Conservation (phyloP, 2,797 vertebrate genomes). For the Sebastolobus altivelis region DNA sequence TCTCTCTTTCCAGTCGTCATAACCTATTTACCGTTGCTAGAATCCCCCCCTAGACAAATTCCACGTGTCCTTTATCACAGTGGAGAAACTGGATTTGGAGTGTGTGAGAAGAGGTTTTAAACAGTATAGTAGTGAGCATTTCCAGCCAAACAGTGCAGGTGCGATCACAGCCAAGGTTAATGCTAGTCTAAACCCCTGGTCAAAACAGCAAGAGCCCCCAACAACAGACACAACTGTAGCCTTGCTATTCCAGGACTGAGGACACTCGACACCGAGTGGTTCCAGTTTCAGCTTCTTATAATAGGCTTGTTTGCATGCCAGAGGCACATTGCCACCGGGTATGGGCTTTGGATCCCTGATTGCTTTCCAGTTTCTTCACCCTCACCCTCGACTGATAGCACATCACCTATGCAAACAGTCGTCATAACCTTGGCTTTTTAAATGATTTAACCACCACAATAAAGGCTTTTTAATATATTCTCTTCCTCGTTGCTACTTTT, state of each 20-base stretch:
- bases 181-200: slow-evolving; percentile 10
- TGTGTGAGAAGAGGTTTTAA: neutral
- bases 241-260: slow-evolving; percentile 77
- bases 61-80: neutral
- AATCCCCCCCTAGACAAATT: neutral
- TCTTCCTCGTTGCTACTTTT: too few relatives aligned
- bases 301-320: slow-evolving; percentile 76
- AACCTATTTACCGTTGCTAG: too few relatives aligned
- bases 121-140: neutral
- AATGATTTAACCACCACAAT: too few relatives aligned
- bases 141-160: slow-evolving; percentile 22
- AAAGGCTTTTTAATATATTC: too few relatives aligned
- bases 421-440: slow-evolving; percentile 34
- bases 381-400: slow-evolving; percentile 27
- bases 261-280: slow-evolving; percentile 71
- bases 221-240: slow-evolving; percentile 79
- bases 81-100: neutral
- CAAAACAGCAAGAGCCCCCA: slow-evolving; percentile 45
- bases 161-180: slow-evolving; percentile 14
- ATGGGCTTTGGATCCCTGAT: slow-evolving; percentile 51
- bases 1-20: too few relatives aligned
- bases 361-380: slow-evolving; percentile 49
- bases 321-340: slow-evolving; percentile 36
- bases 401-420: slow-evolving; percentile 50
- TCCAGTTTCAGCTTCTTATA: slow-evolving; percentile 81